These are phyloP conservation scores for Crenichthys baileyi DNA, from an alignment of 2,797 vertebrate species.

Conservation along the genomic window DNA sequence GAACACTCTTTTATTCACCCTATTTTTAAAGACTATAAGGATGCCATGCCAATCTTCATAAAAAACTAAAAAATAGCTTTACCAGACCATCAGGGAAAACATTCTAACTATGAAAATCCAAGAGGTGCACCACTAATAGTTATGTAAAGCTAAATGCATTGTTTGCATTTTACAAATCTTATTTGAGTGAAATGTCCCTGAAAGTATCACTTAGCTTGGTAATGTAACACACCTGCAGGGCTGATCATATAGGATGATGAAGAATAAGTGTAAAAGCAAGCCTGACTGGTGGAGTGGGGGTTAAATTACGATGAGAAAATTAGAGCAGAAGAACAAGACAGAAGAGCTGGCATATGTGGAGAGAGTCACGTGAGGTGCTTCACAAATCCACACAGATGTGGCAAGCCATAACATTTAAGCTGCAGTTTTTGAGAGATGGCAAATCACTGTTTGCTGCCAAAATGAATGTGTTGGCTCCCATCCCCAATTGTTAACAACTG, in stretches of 20 bases:
- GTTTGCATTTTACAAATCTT: not conserved
- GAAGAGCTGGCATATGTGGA: slow-evolving; percentile 12
- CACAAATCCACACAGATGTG: slow-evolving; percentile 12
- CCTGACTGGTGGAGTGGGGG: not conserved
- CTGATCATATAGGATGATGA: slow-evolving; percentile 7
- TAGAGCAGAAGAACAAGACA: slow-evolving; percentile 18
- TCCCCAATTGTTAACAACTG: slow-evolving; percentile 26
- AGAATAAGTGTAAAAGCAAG: not conserved
- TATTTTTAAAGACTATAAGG: slow-evolving; percentile 15
- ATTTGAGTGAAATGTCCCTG: not conserved
- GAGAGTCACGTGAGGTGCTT: slow-evolving; percentile 20
- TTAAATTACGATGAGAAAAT: slow-evolving; percentile 22
- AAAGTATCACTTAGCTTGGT: not conserved
- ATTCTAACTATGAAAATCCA: not conserved
- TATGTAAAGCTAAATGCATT: not conserved
- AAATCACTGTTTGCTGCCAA: slow-evolving; percentile 24
- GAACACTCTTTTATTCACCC: slow-evolving; percentile 10
- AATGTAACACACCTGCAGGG: slow-evolving; percentile 7
- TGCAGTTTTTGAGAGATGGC: slow-evolving; percentile 16
- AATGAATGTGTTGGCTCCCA: slow-evolving; percentile 5
- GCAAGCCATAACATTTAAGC: slow-evolving; percentile 11
- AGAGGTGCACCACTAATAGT: not conserved
- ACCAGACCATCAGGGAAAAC: not conserved
- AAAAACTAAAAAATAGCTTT: not conserved
- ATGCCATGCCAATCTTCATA: not conserved